Conservation (phyloP, 1,140 invertebrate genomes). For the Matsumurasca onukii region DNA sequence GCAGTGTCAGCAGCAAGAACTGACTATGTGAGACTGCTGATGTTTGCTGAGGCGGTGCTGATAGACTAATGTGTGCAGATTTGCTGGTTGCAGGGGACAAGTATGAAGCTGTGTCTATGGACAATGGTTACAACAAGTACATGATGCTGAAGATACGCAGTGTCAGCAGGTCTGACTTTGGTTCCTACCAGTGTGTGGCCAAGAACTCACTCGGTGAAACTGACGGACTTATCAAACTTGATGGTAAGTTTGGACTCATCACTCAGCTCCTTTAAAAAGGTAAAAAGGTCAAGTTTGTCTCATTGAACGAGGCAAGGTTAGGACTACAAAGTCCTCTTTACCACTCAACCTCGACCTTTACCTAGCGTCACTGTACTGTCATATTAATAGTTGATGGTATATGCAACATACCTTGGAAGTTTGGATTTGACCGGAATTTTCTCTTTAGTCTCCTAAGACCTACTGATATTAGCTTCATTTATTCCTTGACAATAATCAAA, state of each 20-base stretch:
- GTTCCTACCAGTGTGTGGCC: slow-evolving; percentile 88
- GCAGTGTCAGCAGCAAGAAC: slow-evolving; percentile 80
- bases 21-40: slow-evolving; percentile 89
- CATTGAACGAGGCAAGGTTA: too few relatives aligned
- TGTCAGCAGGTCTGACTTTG: slow-evolving; percentile 76
- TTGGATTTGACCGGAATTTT: slow-evolving; percentile 18
- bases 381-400: background rate
- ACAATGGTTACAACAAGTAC: slow-evolving; percentile 82
- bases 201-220: slow-evolving; percentile 93
- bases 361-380: too few relatives aligned
- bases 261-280: background rate
- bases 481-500: too few relatives aligned
- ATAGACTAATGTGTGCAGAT: slow-evolving; percentile 31
- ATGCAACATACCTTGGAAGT: slow-evolving; percentile 12
- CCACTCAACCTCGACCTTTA: too few relatives aligned
- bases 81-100: slow-evolving; percentile 70
- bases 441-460: background rate
- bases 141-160: slow-evolving; percentile 86
- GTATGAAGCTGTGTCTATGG: slow-evolving; percentile 75
- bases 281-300: background rate
- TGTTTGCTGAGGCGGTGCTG: background rate
- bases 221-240: slow-evolving; percentile 87
- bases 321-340: too few relatives aligned
- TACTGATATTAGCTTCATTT: too few relatives aligned
- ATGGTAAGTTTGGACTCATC: slow-evolving; percentile 64